Conservation (phyloP, 2,888 invertebrate genomes). For the Uropetala carovei region DNA sequence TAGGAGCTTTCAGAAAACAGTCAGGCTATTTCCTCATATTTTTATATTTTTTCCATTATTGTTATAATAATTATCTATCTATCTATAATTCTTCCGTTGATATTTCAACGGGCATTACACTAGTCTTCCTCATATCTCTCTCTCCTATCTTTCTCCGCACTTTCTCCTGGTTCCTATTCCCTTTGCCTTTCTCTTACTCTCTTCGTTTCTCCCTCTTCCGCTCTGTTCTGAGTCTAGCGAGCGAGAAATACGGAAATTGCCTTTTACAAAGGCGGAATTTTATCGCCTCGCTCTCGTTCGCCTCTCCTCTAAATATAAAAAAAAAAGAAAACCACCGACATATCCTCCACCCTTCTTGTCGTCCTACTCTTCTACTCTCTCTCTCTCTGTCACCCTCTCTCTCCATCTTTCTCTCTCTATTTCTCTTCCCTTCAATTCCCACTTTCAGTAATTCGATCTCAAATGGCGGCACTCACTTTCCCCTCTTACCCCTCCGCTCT, state of each 20-base stretch:
- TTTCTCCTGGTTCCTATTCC: background rate
- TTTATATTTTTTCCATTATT: no score
- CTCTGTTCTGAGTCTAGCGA: background rate
- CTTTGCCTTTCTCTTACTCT: background rate
- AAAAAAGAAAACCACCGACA: background rate
- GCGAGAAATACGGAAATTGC: constrained; percentile 55
- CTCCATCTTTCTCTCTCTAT: background rate
- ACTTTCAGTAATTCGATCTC: background rate
- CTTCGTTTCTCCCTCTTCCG: background rate
- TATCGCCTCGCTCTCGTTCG: constrained; percentile 32
- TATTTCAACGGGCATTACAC: no score
- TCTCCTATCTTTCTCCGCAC: background rate
- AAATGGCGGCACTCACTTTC: background rate
- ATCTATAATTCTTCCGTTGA: no score
- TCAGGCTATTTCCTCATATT: no score
- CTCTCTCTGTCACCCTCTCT: background rate
- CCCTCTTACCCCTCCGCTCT: background rate
- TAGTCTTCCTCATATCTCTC: background rate
- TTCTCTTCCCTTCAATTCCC: background rate
- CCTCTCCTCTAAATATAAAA: background rate
- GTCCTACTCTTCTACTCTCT: background rate
- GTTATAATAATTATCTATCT: no score
- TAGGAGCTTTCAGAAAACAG: no score
- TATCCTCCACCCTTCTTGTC: background rate
- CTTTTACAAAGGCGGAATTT: constrained; percentile 10